Percentiles rank a stretch among this genome's conserved stretches.
phyloP scores from a whole-genome alignment of 2,797 vertebrate genomes.

The Helarctos malayanus region DNA sequence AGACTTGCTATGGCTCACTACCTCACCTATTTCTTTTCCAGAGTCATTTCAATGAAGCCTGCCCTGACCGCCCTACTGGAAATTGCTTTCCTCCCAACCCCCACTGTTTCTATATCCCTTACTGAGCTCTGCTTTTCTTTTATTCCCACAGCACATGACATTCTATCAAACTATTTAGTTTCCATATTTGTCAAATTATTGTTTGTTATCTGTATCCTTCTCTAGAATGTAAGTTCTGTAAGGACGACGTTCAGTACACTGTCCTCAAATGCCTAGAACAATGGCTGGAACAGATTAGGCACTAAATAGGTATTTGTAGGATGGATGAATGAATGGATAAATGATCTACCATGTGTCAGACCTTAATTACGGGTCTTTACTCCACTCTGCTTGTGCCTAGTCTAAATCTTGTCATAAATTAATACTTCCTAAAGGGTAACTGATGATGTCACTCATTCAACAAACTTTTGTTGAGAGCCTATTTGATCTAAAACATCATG shows the following conservation, averaged over 20 bases:
- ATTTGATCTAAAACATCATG: constrained; percentile 27
- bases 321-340: constrained; percentile 31
- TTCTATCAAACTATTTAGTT: background rate
- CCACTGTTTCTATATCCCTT: background rate
- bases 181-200: background rate
- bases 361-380: constrained; percentile 28
- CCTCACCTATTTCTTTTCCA: background rate
- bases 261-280: constrained; percentile 7
- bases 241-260: background rate
- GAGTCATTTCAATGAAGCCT: background rate
- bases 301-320: background rate
- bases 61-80: background rate
- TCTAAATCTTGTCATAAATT: constrained; percentile 36
- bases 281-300: background rate
- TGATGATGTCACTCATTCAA: constrained; percentile 29
- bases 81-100: background rate
- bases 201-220: constrained; percentile 25
- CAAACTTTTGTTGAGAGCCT: background rate
- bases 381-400: background rate
- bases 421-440: constrained; percentile 35
- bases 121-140: background rate
- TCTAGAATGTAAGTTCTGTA: background rate
- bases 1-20: background rate
- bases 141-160: background rate
- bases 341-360: background rate